Percentiles rank a stretch among this genome's conserved stretches.
phyloP scores from a whole-genome alignment of 1,140 invertebrate species.

The Lithobius niger region DNA sequence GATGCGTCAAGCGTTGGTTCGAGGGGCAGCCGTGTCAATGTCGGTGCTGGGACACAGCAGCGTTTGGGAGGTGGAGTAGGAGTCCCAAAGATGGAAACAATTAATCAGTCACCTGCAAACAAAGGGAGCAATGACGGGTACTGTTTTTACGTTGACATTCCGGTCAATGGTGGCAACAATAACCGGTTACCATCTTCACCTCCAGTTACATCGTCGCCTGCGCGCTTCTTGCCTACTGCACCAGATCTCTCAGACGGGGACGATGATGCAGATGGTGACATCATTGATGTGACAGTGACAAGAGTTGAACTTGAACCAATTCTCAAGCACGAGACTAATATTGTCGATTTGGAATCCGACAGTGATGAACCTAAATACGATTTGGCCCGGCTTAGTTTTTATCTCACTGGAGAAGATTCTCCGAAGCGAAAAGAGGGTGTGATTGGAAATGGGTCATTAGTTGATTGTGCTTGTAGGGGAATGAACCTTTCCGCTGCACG shows the following conservation, averaged over 20 bases:
- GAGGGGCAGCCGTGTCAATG: constrained; percentile 21
- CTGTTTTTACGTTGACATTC: not conserved
- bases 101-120: not conserved
- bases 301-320: not conserved
- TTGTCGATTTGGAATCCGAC: constrained; percentile 5
- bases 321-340: not conserved
- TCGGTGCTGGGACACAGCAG: no score
- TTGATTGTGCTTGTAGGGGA: no score
- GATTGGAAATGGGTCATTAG: no score
- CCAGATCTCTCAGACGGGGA: no score
- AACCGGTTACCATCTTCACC: not conserved
- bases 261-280: not conserved
- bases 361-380: constrained; percentile 2
- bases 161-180: not conserved
- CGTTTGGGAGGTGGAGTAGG: not conserved
- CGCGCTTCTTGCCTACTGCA: no score
- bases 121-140: not conserved
- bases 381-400: not conserved
- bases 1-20: constrained; percentile 49
- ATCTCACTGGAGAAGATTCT: not conserved
- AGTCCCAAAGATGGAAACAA: not conserved
- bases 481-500: not conserved
- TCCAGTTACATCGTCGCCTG: not conserved
- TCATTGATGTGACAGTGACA: not conserved
- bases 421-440: not conserved